phyloP scores from a whole-genome alignment of 2,797 vertebrate species.

The Knipowitschia caucasica region DNA sequence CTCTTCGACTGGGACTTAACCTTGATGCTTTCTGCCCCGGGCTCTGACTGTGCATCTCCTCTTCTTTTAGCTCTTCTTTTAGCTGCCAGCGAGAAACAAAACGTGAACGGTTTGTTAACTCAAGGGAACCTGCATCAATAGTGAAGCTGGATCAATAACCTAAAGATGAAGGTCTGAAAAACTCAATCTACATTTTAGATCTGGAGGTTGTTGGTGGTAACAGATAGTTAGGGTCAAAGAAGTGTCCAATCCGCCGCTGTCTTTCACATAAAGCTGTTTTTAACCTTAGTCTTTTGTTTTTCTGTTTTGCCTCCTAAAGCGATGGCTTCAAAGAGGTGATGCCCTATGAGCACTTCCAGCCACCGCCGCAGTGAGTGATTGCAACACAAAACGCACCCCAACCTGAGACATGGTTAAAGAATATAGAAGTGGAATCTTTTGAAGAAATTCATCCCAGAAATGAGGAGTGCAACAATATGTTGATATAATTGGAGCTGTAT shows the following conservation, averaged over 20 bases:
- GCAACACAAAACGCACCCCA: not conserved
- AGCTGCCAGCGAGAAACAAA: not conserved
- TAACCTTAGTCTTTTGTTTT: not conserved
- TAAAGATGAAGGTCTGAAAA: constrained; percentile 2
- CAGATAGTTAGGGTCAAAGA: constrained; percentile 7
- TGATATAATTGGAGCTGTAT: no score
- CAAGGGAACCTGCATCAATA: not conserved
- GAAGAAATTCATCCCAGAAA: no score
- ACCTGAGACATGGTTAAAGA: no score
- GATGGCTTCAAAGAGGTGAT: constrained; percentile 96
- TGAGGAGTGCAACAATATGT: no score
- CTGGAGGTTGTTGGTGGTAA: not conserved
- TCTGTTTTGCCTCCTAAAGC: constrained; percentile 67
- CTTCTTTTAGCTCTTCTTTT: constrained; percentile 1
- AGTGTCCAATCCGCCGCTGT: not conserved
- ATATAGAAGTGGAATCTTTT: no score
- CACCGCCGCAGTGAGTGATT: constrained; percentile 87
- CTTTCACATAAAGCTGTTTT: not conserved
- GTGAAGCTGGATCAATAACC: constrained; percentile 10
- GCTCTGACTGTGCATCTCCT: not conserved
- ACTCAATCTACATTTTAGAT: constrained; percentile 5
- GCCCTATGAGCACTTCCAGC: constrained; percentile 94
- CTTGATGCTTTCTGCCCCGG: not conserved
- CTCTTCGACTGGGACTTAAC: not conserved
- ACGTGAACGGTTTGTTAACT: constrained; percentile 2